Evolutionary conservation across 2,888 invertebrate species (phyloP), one percentile per base, ranked within the genome.

Genomic region (Synanthedon myopaeformis): DNA sequence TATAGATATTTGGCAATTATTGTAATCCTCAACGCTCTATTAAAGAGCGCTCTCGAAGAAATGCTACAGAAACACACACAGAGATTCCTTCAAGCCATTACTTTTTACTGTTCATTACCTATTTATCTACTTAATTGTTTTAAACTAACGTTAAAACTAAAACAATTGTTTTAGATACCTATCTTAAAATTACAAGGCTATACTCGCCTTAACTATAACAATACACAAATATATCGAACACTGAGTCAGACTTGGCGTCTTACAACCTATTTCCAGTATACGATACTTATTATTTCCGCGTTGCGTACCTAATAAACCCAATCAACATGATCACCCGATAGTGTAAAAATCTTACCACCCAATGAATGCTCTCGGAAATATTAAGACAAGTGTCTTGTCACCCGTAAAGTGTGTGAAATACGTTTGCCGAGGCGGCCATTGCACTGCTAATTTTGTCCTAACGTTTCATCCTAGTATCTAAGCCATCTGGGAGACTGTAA

Each of bases 321-420:
- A 74, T 70, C 59, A 68, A 62, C 60, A 61, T 61, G 61, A 65
- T 69, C 70, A 68, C 64, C 65, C 23, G 60, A 68, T 64, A 61
- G 57, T 63, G 63, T 67, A 70, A 67, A 71, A 70, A 59, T 60
- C 17, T 0, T 49, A 17, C 23, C 23, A 19, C 49, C 49, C 49
- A 19, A 17, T 14, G 49, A 23, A 17, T 17, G 49, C 14, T 49
- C 19, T 13, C 23, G 5, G 5, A 14, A 23, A 49, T 49, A 14
- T 49, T 49, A n/a, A n/a, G n/a, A n/a, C 10, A 17, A 49, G 19
- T 51, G 51, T 19, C 13, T 51, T 51, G 70, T 65, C 69, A 70
- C 59, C 23, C 61, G 67, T 77, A 75, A 77, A 78, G 69, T 74
- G 72, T 57, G 58, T 75, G 72, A 77, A 72, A 75, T 79, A 76